Percentiles rank a stretch among this genome's conserved stretches.
Evolutionary conservation across 2,888 invertebrate genomes (phyloP).

Genomic region (Diplolepis rosae): DNA sequence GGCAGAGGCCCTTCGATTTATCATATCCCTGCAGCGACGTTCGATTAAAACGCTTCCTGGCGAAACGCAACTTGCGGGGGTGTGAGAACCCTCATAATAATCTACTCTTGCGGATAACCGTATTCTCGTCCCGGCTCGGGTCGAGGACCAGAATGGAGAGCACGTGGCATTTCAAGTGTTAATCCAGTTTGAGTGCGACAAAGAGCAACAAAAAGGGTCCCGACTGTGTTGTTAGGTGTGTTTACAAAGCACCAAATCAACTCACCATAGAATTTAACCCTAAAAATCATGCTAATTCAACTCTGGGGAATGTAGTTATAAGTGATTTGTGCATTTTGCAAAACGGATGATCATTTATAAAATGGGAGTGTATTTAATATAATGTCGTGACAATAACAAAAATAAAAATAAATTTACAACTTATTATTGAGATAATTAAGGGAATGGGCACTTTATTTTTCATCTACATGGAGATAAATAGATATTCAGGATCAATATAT

Average conservation of each 20-base stretch:
- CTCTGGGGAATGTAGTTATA: not conserved
- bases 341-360: too few relatives aligned
- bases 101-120: slow-evolving; percentile 31
- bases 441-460: too few relatives aligned
- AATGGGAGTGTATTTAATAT: too few relatives aligned
- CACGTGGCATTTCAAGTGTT: slow-evolving; percentile 41
- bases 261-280: slow-evolving; percentile 2
- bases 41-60: slow-evolving; percentile 27
- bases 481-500: too few relatives aligned
- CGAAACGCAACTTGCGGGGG: slow-evolving; percentile 10
- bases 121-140: not conserved
- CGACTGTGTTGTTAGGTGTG: not conserved
- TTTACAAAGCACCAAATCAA: slow-evolving; percentile 17
- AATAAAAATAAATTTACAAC: too few relatives aligned
- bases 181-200: slow-evolving; percentile 23
- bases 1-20: slow-evolving; percentile 20
- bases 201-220: slow-evolving; percentile 5
- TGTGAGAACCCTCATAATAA: slow-evolving; percentile 30
- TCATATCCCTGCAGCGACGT: slow-evolving; percentile 26
- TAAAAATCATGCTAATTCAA: not conserved
- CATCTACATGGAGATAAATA: too few relatives aligned
- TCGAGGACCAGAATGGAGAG: slow-evolving; percentile 19
- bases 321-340: too few relatives aligned
- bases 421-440: too few relatives aligned
- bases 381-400: too few relatives aligned